Evolutionary conservation across 2,888 invertebrate genomes (phyloP).

Genomic region (Epinotia nisella): DNA sequence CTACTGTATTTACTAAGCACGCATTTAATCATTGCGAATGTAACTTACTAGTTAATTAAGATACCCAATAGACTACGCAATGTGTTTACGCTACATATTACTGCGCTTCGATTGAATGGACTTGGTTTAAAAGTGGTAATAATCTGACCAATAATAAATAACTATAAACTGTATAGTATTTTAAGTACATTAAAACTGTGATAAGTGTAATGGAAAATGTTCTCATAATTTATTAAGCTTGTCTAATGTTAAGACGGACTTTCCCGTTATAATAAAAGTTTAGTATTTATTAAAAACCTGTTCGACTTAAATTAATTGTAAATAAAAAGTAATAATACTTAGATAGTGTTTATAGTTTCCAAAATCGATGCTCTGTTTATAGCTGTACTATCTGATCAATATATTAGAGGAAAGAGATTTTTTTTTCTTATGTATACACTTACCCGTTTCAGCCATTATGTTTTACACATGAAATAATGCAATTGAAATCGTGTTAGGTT

Average conservation of each 20-base stretch:
- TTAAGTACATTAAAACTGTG: slow-evolving; percentile 78
- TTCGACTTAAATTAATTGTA: slow-evolving; percentile 43
- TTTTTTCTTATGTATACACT: too few relatives aligned
- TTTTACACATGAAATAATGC: slow-evolving; percentile 15
- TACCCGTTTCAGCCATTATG: too few relatives aligned
- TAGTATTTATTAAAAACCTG: slow-evolving; percentile 30
- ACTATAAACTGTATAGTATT: slow-evolving; percentile 67
- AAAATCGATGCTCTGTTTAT: slow-evolving; percentile 61
- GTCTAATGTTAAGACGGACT: slow-evolving; percentile 32
- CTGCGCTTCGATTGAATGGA: slow-evolving; percentile 20
- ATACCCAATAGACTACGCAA: slow-evolving; percentile 37
- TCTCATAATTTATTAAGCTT: slow-evolving; percentile 52
- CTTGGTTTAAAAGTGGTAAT: slow-evolving; percentile 47
- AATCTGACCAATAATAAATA: slow-evolving; percentile 70
- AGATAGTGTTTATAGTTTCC: slow-evolving; percentile 45
- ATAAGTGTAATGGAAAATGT: slow-evolving; percentile 66
- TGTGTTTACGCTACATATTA: slow-evolving; percentile 44
- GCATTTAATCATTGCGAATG: background rate
- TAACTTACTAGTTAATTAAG: slow-evolving; percentile 16
- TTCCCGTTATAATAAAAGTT: slow-evolving; percentile 33
- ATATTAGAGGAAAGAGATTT: slow-evolving; percentile 43
- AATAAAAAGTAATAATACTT: slow-evolving; percentile 42
- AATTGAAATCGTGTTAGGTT: slow-evolving; percentile 36
- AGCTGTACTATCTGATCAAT: slow-evolving; percentile 58
- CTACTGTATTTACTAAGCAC: background rate